Conservation (phyloP, 2,797 vertebrate genomes). For the Sparidentex hasta region DNA sequence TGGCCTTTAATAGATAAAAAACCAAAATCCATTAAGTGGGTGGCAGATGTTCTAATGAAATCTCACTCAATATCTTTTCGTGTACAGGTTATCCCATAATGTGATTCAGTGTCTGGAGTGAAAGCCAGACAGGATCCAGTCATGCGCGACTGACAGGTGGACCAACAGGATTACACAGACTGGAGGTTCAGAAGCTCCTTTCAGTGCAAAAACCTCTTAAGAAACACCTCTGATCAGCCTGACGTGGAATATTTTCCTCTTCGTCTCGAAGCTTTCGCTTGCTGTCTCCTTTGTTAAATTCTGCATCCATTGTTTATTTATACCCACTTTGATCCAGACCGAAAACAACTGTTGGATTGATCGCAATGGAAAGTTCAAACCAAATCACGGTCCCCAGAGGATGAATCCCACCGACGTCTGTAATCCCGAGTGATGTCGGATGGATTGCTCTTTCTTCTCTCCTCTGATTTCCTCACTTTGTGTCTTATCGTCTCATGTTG, state of each 20-base stretch:
- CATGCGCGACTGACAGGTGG: slow-evolving; percentile 29
- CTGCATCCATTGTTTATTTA: neutral
- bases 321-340: neutral
- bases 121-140: slow-evolving; percentile 17
- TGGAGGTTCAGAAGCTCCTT: slow-evolving; percentile 40
- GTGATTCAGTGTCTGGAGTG: slow-evolving; percentile 30
- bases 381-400: neutral
- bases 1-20: neutral
- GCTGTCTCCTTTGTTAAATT: neutral
- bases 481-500: too few relatives aligned
- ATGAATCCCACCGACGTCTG: slow-evolving; percentile 4
- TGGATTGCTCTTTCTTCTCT: too few relatives aligned
- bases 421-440: neutral
- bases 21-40: slow-evolving; percentile 11
- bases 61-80: slow-evolving; percentile 12
- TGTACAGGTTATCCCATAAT: slow-evolving; percentile 28
- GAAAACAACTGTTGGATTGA: neutral
- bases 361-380: neutral
- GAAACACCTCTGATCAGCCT: slow-evolving; percentile 17
- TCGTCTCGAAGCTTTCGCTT: neutral
- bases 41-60: slow-evolving; percentile 21
- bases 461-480: too few relatives aligned
- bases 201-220: slow-evolving; percentile 25
- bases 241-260: slow-evolving; percentile 14
- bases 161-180: slow-evolving; percentile 54